A percentile compares a stretch with the other conserved stretches of the same genome.
Conservation (phyloP, 2,888 invertebrate genomes). For the Athalia rosae region DNA sequence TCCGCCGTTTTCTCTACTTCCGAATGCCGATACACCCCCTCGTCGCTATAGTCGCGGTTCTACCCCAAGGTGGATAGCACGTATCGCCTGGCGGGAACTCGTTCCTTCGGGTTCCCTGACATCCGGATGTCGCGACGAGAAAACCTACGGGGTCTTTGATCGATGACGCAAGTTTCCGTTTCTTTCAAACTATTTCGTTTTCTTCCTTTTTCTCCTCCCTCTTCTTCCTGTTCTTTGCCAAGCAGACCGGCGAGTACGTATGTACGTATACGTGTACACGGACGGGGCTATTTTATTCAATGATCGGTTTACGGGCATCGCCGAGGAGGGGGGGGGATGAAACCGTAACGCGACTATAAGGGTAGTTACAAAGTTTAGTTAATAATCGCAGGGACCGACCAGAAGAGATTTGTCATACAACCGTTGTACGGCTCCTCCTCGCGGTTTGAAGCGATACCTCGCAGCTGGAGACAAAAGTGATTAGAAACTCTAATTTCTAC, state of each 20-base stretch:
- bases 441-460: constrained; percentile 2
- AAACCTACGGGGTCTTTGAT: constrained; percentile 24
- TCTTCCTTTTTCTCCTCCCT: not conserved
- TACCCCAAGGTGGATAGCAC: constrained; percentile 10
- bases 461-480: constrained; percentile 33
- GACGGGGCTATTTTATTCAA: not conserved
- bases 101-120: constrained; percentile 17
- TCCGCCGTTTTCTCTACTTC: constrained; percentile 39
- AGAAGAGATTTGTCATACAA: not conserved
- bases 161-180: constrained; percentile 38
- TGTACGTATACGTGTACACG: no score
- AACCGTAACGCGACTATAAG: no score
- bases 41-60: not conserved
- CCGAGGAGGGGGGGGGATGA: no score
- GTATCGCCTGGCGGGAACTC: constrained; percentile 5
- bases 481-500: constrained; percentile 42
- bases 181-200: constrained; percentile 21
- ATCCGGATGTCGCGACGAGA: constrained; percentile 36
- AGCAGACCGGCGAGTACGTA: no score
- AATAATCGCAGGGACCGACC: not conserved
- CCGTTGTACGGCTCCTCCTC: not conserved
- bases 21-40: constrained; percentile 34
- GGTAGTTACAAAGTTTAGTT: not conserved
- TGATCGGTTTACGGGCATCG: no score
- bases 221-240: not conserved